phyloP scores from a whole-genome alignment of 2,797 vertebrate genomes.

The Yasuhikotakia modesta region DNA sequence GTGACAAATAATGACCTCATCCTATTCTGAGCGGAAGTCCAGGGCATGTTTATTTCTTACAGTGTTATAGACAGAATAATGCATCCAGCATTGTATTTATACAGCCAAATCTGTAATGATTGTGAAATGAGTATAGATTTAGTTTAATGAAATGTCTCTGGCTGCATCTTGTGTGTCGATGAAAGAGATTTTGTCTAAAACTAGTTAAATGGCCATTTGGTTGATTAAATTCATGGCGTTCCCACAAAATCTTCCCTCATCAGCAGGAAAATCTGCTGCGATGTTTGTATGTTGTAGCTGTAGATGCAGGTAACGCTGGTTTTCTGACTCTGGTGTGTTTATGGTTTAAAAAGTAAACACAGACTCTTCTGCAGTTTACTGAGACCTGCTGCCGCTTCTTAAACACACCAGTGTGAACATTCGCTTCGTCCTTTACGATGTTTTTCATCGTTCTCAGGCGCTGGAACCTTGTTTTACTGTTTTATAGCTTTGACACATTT shows the following conservation, averaged over 20 bases:
- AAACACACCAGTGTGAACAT: neutral
- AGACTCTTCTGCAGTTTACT: neutral
- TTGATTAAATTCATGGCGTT: slow-evolving; percentile 55
- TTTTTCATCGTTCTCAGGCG: slow-evolving; percentile 27
- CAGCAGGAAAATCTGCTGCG: slow-evolving; percentile 35
- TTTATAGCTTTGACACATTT: slow-evolving; percentile 4
- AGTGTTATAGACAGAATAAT: neutral
- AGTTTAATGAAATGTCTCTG: slow-evolving; percentile 59
- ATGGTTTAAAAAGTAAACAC: slow-evolving; percentile 26
- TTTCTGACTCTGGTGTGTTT: slow-evolving; percentile 27
- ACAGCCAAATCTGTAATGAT: slow-evolving; percentile 25
- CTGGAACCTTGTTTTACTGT: slow-evolving; percentile 10
- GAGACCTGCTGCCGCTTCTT: slow-evolving; percentile 4
- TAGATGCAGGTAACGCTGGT: slow-evolving; percentile 7
- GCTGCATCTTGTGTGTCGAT: slow-evolving; percentile 38
- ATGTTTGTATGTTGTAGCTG: slow-evolving; percentile 26
- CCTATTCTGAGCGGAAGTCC: slow-evolving; percentile 9
- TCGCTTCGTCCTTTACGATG: slow-evolving; percentile 36
- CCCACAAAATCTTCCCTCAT: neutral
- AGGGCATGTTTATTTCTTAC: neutral
- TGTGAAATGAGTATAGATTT: neutral
- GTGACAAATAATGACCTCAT: slow-evolving; percentile 13
- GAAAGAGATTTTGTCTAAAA: slow-evolving; percentile 52
- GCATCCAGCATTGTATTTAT: neutral
- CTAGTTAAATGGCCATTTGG: slow-evolving; percentile 64